Evolutionary conservation across 1,140 invertebrate genomes (phyloP), one percentile per base, ranked within the genome.

Genomic region (Drosophila nigrodunni): DNA sequence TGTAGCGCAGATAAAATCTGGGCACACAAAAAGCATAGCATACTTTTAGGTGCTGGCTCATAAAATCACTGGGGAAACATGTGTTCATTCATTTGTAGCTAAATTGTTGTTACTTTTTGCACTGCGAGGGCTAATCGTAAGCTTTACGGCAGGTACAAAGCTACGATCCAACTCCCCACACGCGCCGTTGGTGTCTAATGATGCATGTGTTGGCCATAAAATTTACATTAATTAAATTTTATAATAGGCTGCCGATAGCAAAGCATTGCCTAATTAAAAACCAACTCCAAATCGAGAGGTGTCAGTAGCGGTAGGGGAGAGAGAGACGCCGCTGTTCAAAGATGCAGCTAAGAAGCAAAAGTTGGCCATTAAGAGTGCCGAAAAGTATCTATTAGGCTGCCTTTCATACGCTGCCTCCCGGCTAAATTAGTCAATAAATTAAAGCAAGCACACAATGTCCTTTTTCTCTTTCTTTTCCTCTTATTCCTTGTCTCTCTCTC

Each of bases 381-480:
- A 85, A 85, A 80, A 80, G 82, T 85, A 86, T 85, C 82, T 85
- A 86, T 85, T 86, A 83, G 64, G 35, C 67, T 46, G 30, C 44
- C 64, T 11, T 47, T 55, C 49, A 59, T 47, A 30, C 25, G 25
- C 25, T 30, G 25, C 25, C 25, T 30, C 25, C 25, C 6, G 7
- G 61, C 74, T 69, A 88, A 87, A 87, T 88, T 83, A 88, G 85
- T 88, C 83, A 88, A 88, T 88, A 88, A 88, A 88, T 88, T 88
- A 86, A 86, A 69, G 75, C 60, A 43, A 44, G 44, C 37, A 30
- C 47, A 50, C 34, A 43, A 34, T 52, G 35, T 39, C 13, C 18
- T 21, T 11, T 18, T 18, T 9, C n/a, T 46, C 58, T 43, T n/a
- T 1, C 25, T 46, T 43, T 18, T 4, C 34, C 44, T 60, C 43